These are phyloP conservation scores for Miltochrista miniata DNA, from an alignment of 2,888 invertebrate species.

Conservation along the genomic window DNA sequence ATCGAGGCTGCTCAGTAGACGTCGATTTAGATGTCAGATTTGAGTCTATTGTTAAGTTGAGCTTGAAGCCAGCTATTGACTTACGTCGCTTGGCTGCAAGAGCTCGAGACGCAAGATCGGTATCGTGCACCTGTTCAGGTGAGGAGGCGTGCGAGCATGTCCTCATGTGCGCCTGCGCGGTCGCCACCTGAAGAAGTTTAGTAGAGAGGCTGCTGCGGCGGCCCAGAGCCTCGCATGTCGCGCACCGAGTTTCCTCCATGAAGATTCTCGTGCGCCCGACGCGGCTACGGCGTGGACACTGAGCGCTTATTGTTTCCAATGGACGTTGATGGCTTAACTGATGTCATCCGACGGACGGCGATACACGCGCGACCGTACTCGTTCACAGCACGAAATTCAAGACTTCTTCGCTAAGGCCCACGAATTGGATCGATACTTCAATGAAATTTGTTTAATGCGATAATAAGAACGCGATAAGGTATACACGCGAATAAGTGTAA, in stretches of 20 bases:
- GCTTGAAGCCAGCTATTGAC: slow-evolving; percentile 72
- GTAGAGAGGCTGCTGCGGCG: slow-evolving; percentile 72
- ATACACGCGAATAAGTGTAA: slow-evolving; percentile 79
- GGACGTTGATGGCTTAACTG: slow-evolving; percentile 80
- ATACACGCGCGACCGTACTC: slow-evolving; percentile 70
- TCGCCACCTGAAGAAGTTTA: slow-evolving; percentile 77
- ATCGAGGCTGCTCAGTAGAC: slow-evolving; percentile 56
- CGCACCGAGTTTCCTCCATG: slow-evolving; percentile 78
- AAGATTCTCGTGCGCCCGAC: slow-evolving; percentile 76
- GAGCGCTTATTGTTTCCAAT: slow-evolving; percentile 76
- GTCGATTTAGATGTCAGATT: slow-evolving; percentile 59
- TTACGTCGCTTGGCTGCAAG: slow-evolving; percentile 77
- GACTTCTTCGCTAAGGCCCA: slow-evolving; percentile 58
- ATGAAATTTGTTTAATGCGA: slow-evolving; percentile 80
- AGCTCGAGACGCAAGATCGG: slow-evolving; percentile 71
- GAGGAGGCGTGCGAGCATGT: slow-evolving; percentile 66
- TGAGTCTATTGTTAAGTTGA: slow-evolving; percentile 64
- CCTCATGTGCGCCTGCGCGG: slow-evolving; percentile 78
- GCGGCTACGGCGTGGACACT: slow-evolving; percentile 78
- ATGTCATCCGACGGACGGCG: slow-evolving; percentile 79
- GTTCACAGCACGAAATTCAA: slow-evolving; percentile 68
- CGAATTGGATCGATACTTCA: slow-evolving; percentile 71
- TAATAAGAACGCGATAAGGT: slow-evolving; percentile 79
- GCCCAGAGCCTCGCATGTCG: slow-evolving; percentile 77
- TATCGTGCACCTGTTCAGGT: slow-evolving; percentile 60